Evolutionary conservation across 2,113 vertebrate species (phyloP).

Genomic region (Nothobranchius kuhntae): DNA sequence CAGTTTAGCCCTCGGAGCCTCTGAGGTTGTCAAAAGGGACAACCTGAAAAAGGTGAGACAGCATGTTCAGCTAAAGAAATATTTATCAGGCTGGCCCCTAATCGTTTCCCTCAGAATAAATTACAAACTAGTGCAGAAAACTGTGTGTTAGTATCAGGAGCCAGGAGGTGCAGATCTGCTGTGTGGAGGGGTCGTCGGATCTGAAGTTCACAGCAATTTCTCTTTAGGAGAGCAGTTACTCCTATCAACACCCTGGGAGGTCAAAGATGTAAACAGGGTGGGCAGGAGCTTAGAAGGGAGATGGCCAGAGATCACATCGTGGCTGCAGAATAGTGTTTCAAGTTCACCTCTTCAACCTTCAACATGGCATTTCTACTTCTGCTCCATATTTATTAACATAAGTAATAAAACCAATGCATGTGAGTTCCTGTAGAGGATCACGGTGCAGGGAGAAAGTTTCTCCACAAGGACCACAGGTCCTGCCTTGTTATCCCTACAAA

Average conservation of each 20-base stretch:
- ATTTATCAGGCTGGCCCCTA: not conserved
- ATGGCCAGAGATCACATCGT: too few relatives aligned
- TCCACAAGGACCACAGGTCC: too few relatives aligned
- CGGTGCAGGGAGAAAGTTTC: too few relatives aligned
- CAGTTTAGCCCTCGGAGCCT: constrained; percentile 41
- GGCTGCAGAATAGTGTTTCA: too few relatives aligned
- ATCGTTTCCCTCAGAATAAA: not conserved
- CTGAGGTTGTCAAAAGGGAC: constrained; percentile 22
- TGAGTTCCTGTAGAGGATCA: too few relatives aligned
- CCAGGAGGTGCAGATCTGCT: not conserved
- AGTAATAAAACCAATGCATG: too few relatives aligned
- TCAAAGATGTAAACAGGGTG: constrained; percentile 30
- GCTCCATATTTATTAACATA: too few relatives aligned
- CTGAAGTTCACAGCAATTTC: constrained; percentile 4
- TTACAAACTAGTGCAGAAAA: not conserved
- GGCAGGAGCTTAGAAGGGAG: not conserved
- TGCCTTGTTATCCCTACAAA: too few relatives aligned
- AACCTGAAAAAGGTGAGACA: constrained; percentile 14
- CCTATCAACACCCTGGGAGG: constrained; percentile 22
- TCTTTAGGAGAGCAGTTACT: constrained; percentile 9
- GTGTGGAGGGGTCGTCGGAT: not conserved
- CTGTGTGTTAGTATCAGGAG: not conserved
- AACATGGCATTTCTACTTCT: too few relatives aligned
- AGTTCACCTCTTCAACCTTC: too few relatives aligned
- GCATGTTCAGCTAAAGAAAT: not conserved